phyloP scores from a whole-genome alignment of 2,797 vertebrate species.

The Falco cherrug region DNA sequence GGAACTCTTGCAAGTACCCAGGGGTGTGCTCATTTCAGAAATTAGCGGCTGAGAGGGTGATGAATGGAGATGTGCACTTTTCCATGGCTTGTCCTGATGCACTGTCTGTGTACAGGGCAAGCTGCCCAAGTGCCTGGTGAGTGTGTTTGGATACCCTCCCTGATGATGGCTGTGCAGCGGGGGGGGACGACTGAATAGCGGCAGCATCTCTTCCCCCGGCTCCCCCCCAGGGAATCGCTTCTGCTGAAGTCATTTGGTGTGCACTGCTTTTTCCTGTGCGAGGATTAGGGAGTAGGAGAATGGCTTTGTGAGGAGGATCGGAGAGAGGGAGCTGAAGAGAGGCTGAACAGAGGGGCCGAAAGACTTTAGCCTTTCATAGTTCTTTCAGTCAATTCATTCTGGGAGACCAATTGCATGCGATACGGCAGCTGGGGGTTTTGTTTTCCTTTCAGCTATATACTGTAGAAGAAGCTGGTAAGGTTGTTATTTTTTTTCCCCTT shows the following conservation, averaged over 20 bases:
- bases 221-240: constrained; percentile 66
- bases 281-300: constrained; percentile 77
- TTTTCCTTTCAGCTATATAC: constrained; percentile 66
- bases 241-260: constrained; percentile 76
- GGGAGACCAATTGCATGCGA: constrained; percentile 64
- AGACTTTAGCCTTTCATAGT: constrained; percentile 69
- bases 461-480: constrained; percentile 79
- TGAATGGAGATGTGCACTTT: neutral
- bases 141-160: constrained; percentile 2
- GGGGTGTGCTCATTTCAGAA: neutral
- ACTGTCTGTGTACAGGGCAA: fast-evolving
- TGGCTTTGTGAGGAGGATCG: constrained; percentile 78
- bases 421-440: constrained; percentile 67
- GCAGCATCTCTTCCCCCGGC: constrained; percentile 38
- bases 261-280: constrained; percentile 64
- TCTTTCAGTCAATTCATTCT: constrained; percentile 69
- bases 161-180: neutral
- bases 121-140: neutral
- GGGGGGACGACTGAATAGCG: constrained; percentile 6
- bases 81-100: neutral
- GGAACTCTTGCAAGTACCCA: neutral
- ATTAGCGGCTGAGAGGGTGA: neutral
- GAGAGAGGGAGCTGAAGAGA: constrained; percentile 73
- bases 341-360: constrained; percentile 66
- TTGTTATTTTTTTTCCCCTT: constrained; percentile 15